A percentile compares a stretch with the other conserved stretches of the same genome.
These are phyloP conservation scores for Sebastes goodei DNA, from an alignment of 2,797 vertebrate species.

Conservation along the genomic window DNA sequence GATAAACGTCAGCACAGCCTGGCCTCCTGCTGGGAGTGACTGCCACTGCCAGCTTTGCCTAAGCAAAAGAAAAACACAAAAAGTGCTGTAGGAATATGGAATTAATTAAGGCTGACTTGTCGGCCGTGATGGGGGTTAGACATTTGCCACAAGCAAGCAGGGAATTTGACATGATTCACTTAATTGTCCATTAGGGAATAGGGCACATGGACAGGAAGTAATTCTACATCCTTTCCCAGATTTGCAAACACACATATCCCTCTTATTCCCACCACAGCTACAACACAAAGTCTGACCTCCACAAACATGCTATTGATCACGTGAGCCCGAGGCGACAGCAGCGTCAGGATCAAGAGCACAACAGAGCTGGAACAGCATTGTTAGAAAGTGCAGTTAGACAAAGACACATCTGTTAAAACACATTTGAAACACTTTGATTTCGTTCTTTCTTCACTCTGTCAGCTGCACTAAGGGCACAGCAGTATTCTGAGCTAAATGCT, in stretches of 20 bases:
- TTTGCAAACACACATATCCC: constrained; percentile 23
- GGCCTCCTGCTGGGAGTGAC: constrained; percentile 36
- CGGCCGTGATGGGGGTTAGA: constrained; percentile 32
- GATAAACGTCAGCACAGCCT: constrained; percentile 31
- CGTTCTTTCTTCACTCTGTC: neutral
- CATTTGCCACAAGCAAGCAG: constrained; percentile 39
- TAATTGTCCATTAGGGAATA: constrained; percentile 62
- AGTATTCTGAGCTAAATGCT: neutral
- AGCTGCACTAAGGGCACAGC: neutral
- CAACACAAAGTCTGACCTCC: constrained; percentile 13
- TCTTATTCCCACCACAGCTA: constrained; percentile 45
- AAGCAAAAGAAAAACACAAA: constrained; percentile 3
- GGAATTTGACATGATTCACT: constrained; percentile 70
- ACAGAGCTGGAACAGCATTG: neutral
- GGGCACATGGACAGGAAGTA: constrained; percentile 63
- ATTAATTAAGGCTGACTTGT: constrained; percentile 48
- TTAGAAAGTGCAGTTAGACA: neutral
- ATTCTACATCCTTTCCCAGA: constrained; percentile 73
- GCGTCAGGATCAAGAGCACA: neutral
- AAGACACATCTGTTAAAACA: neutral
- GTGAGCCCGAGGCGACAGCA: constrained; percentile 4
- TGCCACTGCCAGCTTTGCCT: constrained; percentile 9
- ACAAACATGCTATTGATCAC: constrained; percentile 34
- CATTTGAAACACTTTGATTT: neutral
- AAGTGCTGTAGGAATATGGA: constrained; percentile 40